Base-by-base conservation (phyloP, 92 coral and sea anemone genomes). In the Zoanthus gigantus region DNA sequence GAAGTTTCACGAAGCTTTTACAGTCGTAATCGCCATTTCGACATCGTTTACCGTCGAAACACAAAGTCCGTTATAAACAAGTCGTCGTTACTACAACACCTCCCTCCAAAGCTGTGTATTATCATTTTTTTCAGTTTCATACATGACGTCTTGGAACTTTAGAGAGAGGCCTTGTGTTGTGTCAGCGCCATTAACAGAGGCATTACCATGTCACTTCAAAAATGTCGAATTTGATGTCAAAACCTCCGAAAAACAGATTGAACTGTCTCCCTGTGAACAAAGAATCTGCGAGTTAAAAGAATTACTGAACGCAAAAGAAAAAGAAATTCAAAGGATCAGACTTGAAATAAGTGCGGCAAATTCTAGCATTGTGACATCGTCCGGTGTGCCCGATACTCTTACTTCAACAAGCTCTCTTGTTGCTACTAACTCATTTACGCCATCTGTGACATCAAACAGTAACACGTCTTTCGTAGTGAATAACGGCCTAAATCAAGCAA, bases 291-390 rank as follows among this genome's bases (percentile, higher is more conserved):
- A 31, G 60, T 63, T 81, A 73, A 81, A 67, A 48, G 85, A 81
- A 81, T 63, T 66, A 53, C 74, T 81, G 58, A 67, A 81, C 23
- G 76, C 75, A 81, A 81, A 81, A 68, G 85, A 81, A 46, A 71
- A 81, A 18, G 85, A 81, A 65, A 81, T 81, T 50, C 47, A 81
- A 67, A 81, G 45, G 46, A 81, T 81, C 13, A 81, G 85, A 63
- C 85, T 60, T 44, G 85, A 81, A 73, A 45, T 81, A 13, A 81
- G 45, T 81, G 53, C 61, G 66, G 53, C 47, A 34, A 29, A 81
- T 45, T 63, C 61, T 15, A 7, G 32, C 13, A 8, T 12, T 5
- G n/a, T 16, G 14, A 34, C 44, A 16, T 46, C 74, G 67, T 13
- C 73, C 66, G 18, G 29, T 9, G 63, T 29, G 17, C 37, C 31